phyloP scores from a whole-genome alignment of 1,140 invertebrate species.

The Grapholita molesta region DNA sequence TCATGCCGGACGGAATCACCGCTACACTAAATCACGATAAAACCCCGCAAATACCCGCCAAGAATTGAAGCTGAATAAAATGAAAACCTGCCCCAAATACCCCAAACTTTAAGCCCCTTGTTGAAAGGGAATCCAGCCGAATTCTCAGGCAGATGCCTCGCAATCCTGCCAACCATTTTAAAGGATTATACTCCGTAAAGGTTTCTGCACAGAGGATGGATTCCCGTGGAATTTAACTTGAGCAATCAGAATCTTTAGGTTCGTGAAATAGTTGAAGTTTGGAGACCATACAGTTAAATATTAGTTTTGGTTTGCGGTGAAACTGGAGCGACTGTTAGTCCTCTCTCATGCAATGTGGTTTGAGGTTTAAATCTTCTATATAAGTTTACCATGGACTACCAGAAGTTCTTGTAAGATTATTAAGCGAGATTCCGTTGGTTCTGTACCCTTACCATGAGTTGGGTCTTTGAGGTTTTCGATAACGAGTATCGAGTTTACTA shows the following conservation, averaged over 20 bases:
- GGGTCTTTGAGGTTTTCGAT: no score
- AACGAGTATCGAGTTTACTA: no score
- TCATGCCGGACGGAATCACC: no score
- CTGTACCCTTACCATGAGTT: no score
- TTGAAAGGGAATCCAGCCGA: not conserved
- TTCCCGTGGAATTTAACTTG: not conserved
- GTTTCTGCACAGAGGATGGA: not conserved
- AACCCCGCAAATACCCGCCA: no score
- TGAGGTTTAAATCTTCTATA: not conserved
- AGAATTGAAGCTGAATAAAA: no score
- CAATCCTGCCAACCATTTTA: not conserved
- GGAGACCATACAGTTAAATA: not conserved
- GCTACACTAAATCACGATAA: no score
- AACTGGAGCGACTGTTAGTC: not conserved
- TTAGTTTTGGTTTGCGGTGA: not conserved
- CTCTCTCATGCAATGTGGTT: not conserved
- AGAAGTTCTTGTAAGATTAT: no score
- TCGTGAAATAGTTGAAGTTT: not conserved
- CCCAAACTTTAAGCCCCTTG: not conserved
- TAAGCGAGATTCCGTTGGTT: no score
- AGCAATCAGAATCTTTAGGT: not conserved
- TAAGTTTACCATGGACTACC: no score
- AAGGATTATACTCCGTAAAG: not conserved
- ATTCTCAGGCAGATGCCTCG: not conserved
- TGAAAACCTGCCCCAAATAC: not conserved